Percentiles rank a stretch among this genome's conserved stretches.
Evolutionary conservation across 2,797 vertebrate genomes (phyloP).

Genomic region (Rhinoraja longicauda): DNA sequence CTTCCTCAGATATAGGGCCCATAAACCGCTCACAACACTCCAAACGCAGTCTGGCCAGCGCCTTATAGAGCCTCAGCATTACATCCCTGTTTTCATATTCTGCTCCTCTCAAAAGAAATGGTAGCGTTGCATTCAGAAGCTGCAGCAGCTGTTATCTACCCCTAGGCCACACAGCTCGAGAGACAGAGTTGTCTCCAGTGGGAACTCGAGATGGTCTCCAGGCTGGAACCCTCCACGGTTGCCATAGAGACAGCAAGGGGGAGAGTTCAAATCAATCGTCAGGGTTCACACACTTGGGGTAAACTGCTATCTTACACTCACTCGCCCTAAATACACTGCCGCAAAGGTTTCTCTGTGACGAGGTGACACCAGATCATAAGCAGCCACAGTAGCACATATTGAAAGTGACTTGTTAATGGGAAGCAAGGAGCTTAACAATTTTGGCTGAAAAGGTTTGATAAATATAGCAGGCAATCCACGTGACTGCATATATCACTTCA

Average conservation of each 20-base stretch:
- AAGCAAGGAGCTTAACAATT: neutral
- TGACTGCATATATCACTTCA: neutral
- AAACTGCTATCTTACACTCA: neutral
- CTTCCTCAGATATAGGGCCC: too few species aligned
- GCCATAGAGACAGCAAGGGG: neutral
- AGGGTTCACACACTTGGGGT: neutral
- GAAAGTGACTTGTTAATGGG: neutral
- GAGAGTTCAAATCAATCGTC: neutral
- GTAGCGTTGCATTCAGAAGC: too few species aligned
- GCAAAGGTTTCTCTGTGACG: neutral
- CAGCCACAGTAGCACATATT: neutral
- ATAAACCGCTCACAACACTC: too few species aligned
- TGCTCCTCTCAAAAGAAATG: too few species aligned
- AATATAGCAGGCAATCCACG: neutral
- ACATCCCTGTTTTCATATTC: too few species aligned
- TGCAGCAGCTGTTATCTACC: neutral
- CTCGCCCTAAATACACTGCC: neutral
- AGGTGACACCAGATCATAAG: neutral
- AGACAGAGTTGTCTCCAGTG: neutral
- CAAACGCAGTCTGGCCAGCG: too few species aligned
- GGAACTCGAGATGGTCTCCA: neutral
- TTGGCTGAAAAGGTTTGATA: neutral
- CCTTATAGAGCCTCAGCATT: too few species aligned
- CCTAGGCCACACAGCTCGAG: neutral
- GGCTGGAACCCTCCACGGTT: neutral